phyloP scores from a whole-genome alignment of 2,797 vertebrate genomes.

The Spheniscus humboldti region DNA sequence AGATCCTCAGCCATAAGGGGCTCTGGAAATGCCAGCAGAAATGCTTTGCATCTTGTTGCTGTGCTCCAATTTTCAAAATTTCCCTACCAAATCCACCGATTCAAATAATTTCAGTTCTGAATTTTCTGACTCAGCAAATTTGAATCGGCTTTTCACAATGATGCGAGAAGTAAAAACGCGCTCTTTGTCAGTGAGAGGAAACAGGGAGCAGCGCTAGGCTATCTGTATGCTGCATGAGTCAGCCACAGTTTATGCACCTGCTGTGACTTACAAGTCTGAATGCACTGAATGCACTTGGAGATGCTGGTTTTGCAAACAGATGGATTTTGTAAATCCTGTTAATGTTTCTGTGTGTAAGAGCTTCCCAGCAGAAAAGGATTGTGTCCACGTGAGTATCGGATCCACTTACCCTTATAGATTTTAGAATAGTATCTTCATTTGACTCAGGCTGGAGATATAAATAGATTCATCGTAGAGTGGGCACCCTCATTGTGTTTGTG shows the following conservation, averaged over 20 bases:
- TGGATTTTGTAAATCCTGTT: slow-evolving; percentile 50
- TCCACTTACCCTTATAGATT: slow-evolving; percentile 21
- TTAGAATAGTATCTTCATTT: slow-evolving; percentile 17
- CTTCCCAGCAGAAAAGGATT: slow-evolving; percentile 35
- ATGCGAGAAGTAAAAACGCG: not conserved
- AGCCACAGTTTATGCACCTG: slow-evolving; percentile 36
- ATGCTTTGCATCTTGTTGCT: not conserved
- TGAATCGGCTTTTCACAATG: not conserved
- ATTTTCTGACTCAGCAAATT: not conserved
- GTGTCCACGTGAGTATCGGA: slow-evolving; percentile 32
- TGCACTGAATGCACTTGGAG: not conserved
- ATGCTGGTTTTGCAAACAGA: slow-evolving; percentile 49
- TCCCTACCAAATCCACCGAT: not conserved
- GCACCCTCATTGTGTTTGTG: not conserved
- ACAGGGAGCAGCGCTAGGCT: not conserved
- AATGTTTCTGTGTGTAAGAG: slow-evolving; percentile 19
- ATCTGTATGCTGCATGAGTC: not conserved
- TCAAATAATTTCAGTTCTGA: not conserved
- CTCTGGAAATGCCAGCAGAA: not conserved
- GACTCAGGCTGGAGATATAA: not conserved
- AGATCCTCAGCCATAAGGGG: not conserved
- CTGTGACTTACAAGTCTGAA: slow-evolving; percentile 14
- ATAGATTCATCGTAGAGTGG: not conserved
- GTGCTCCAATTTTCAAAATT: not conserved
- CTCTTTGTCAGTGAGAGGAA: not conserved